Evolutionary conservation across 2,888 invertebrate species (phyloP), one percentile per base, ranked within the genome.

Genomic region (Microctonus aethiopoides): DNA sequence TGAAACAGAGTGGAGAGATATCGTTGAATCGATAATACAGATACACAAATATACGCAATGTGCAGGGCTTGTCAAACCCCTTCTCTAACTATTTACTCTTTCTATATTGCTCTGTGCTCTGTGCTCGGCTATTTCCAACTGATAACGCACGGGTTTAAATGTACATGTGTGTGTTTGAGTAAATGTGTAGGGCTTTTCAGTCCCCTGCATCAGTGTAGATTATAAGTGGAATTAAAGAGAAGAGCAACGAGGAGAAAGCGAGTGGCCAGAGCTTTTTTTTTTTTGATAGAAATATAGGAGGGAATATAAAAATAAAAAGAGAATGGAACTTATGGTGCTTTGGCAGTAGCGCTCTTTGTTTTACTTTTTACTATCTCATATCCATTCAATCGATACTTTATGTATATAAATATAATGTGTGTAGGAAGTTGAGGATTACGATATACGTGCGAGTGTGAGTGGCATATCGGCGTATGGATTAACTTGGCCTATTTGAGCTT

Each of bases 91-190:
- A 16, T 7, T 46, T 16, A 16, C 46, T 9, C n/a, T n/a, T n/a
- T 46, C 16, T 16, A 16, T 16, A 16, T 16, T n/a, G 16, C 6
- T 7, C 29, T 16, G 16, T 16, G 7, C 16, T 1, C 46, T 46
- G 46, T 46, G 46, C 72, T 70, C 65, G 68, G 64, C 75, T 79
- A 80, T 81, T 78, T 75, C 72, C 77, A 69, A 62, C 72, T 73
- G 80, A 80, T 80, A 80, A 77, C 75, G 46, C 60, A 36, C 16
- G 16, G 62, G 16, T 51, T 59, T 52, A 51, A 59, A 70, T 46
- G 39, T 39, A 3, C 7, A 13, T 39, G n/a, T 39, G 6, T 32
- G 6, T 32, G 32, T 32, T 10, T 36, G 36, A 9, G 20, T 20
- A 6, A 7, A 7, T 7, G 46, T 46, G 16, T 51, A n/a, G 32